Conservation (phyloP, 2,888 invertebrate genomes). For the Odontomyia ornata region DNA sequence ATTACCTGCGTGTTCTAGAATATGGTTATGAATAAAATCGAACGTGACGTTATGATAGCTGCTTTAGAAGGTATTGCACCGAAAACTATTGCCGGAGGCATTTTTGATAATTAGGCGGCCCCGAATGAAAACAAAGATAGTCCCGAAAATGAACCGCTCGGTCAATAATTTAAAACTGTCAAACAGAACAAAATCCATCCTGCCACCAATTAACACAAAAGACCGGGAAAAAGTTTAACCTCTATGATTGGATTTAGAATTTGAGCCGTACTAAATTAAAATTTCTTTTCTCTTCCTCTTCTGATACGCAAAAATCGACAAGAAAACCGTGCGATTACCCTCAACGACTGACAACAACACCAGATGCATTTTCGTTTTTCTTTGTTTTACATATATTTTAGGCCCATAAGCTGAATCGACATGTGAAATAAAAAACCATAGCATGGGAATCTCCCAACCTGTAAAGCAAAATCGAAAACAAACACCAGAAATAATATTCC, state of each 20-base stretch:
- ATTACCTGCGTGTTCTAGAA: no score
- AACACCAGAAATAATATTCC: neutral
- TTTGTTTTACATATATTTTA: constrained; percentile 23
- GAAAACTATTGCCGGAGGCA: no score
- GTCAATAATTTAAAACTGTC: neutral
- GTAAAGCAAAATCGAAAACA: neutral
- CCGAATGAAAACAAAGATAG: neutral
- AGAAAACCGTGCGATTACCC: constrained; percentile 18
- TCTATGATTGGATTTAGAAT: constrained; percentile 21
- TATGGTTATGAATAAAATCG: no score
- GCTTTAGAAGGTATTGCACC: no score
- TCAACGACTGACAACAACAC: constrained; percentile 20
- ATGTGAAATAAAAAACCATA: neutral
- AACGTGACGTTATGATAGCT: no score
- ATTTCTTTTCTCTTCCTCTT: constrained; percentile 36
- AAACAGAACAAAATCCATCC: constrained; percentile 31
- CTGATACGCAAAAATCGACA: constrained; percentile 32
- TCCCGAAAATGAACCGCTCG: neutral
- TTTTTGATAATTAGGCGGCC: no score
- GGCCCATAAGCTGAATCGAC: constrained; percentile 9
- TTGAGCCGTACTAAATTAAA: constrained; percentile 30
- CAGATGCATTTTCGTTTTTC: constrained; percentile 24
- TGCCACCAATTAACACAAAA: neutral
- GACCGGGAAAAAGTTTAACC: neutral
- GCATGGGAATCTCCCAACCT: neutral